Percentiles rank a stretch among this genome's conserved stretches.
Conservation (phyloP, 2,797 vertebrate species). For the Hapalemur alaotrensis region DNA sequence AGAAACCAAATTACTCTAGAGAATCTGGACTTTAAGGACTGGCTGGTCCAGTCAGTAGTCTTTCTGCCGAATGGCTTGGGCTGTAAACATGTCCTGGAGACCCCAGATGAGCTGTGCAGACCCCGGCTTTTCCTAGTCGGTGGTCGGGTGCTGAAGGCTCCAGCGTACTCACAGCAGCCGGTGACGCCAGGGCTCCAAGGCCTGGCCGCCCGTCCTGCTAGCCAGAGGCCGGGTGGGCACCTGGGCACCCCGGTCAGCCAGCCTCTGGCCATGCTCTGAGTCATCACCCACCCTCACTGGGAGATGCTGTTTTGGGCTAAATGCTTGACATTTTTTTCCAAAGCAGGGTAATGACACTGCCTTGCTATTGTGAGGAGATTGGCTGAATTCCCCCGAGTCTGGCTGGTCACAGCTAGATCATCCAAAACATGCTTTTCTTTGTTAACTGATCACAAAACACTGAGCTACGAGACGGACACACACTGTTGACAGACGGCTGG, state of each 20-base stretch:
- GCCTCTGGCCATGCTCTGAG: background rate
- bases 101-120: background rate
- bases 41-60: background rate
- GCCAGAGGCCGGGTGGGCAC: no score
- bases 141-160: background rate
- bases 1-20: background rate
- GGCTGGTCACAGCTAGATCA: background rate
- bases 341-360: no score
- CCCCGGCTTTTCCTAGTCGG: background rate
- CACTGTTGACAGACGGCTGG: background rate
- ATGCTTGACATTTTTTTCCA: background rate
- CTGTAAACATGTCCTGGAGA: conserved; percentile 8
- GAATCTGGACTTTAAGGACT: background rate
- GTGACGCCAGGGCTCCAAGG: no score
- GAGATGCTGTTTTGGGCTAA: background rate
- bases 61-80: background rate
- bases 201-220: background rate
- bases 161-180: background rate
- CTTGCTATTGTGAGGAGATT: background rate
- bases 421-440: background rate
- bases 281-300: background rate
- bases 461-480: background rate
- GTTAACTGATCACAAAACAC: background rate
- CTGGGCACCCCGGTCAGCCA: background rate
- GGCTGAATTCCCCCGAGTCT: background rate